Evolutionary conservation across 2,888 invertebrate genomes (phyloP).

Genomic region (Bombyx huttoni): DNA sequence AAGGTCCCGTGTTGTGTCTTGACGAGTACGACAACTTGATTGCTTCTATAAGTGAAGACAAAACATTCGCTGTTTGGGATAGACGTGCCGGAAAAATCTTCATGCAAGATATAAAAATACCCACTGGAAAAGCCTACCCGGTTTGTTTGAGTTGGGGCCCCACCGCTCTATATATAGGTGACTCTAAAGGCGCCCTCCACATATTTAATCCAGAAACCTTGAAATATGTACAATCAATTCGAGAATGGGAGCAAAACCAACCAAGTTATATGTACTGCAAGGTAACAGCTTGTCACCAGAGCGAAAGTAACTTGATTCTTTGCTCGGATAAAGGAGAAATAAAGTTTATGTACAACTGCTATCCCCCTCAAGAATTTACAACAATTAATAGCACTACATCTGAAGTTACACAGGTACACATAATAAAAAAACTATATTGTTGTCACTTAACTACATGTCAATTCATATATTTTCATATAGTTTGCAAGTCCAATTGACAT

Average conservation of each 20-base stretch:
- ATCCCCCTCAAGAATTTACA: conserved; percentile 50
- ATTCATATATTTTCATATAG: too few species aligned
- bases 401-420: conserved; percentile 54
- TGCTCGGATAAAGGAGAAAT: conserved; percentile 62
- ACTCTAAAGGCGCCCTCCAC: conserved; percentile 55
- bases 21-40: conserved; percentile 52
- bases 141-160: conserved; percentile 54
- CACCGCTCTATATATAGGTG: conserved; percentile 53
- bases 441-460: too few species aligned
- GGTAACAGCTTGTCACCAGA: conserved; percentile 52
- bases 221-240: conserved; percentile 33
- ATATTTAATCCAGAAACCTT: conserved; percentile 46
- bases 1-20: conserved; percentile 61
- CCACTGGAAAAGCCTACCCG: conserved; percentile 47
- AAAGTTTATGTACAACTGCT: conserved; percentile 55
- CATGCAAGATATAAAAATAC: conserved; percentile 43
- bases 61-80: conserved; percentile 71
- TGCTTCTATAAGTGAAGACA: conserved; percentile 73
- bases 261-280: conserved; percentile 44
- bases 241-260: conserved; percentile 49
- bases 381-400: conserved; percentile 40
- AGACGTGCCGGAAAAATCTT: conserved; percentile 59
- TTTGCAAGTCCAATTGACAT: too few species aligned
- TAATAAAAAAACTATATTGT: too few species aligned
- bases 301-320: conserved; percentile 46